These are phyloP conservation scores for Taeniopygia guttata DNA, from an alignment of 2,797 vertebrate genomes.

Conservation along the genomic window DNA sequence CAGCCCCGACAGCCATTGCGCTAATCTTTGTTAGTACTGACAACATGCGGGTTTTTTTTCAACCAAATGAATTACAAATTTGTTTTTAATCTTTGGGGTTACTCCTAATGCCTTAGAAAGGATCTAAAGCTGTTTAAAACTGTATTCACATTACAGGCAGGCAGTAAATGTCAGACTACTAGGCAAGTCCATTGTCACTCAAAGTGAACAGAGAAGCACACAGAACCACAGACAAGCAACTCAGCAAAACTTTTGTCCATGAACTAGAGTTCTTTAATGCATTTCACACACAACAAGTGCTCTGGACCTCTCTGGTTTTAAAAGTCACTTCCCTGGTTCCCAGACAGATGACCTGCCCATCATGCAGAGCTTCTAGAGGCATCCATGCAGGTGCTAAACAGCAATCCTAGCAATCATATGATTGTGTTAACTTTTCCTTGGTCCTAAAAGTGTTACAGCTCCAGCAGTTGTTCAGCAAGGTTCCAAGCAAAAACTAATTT, in stretches of 20 bases:
- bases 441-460: not conserved
- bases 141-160: conserved; percentile 22
- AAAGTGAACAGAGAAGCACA: not conserved
- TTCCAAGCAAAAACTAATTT: not conserved
- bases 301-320: not conserved
- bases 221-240: not conserved
- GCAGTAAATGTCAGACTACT: conserved; percentile 23
- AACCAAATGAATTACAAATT: conserved; percentile 57
- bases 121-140: conserved; percentile 33
- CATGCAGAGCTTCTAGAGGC: not conserved
- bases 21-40: conserved; percentile 45
- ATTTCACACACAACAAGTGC: not conserved
- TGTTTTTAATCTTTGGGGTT: conserved; percentile 49
- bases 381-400: not conserved
- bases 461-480: not conserved
- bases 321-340: not conserved
- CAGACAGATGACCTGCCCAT: not conserved
- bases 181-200: not conserved
- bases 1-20: conserved; percentile 12
- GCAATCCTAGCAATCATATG: rapidly evolving
- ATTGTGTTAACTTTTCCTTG: not conserved
- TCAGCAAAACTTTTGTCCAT: not conserved
- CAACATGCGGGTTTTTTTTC: not conserved
- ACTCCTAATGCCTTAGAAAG: conserved; percentile 22
- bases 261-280: not conserved